Percentiles rank a stretch among this genome's conserved stretches.
phyloP scores from a whole-genome alignment of 2,888 invertebrate genomes.

The Baronia brevicornis region DNA sequence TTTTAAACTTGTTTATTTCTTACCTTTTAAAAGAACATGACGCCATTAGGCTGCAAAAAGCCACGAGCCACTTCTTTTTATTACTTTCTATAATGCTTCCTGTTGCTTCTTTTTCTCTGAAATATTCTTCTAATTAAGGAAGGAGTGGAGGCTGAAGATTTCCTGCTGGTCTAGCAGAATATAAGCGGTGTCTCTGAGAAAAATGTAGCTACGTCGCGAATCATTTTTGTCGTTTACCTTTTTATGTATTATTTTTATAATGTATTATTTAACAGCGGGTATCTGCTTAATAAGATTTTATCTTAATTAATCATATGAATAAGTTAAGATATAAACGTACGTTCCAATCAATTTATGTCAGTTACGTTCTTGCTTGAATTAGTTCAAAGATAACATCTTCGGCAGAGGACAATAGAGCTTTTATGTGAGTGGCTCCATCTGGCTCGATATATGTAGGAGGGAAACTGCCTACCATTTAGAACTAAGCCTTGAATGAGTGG shows the following conservation, averaged over 20 bases:
- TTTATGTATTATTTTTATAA: slow-evolving; percentile 1
- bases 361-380: slow-evolving; percentile 35
- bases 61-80: slow-evolving; percentile 54
- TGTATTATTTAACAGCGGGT: no score
- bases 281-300: no score
- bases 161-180: slow-evolving; percentile 65
- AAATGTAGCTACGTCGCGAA: slow-evolving; percentile 48
- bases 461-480: not conserved
- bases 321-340: slow-evolving; percentile 3
- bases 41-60: slow-evolving; percentile 51
- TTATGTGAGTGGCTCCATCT: slow-evolving; percentile 52
- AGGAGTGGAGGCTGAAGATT: slow-evolving; percentile 65
- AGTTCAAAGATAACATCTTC: slow-evolving; percentile 49
- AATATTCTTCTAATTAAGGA: slow-evolving; percentile 71
- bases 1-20: slow-evolving; percentile 38
- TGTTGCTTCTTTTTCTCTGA: slow-evolving; percentile 57
- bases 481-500: no score
- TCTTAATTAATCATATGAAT: no score
- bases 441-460: slow-evolving; percentile 19
- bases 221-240: slow-evolving; percentile 41
- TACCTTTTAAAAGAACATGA: slow-evolving; percentile 41
- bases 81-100: slow-evolving; percentile 54
- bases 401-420: slow-evolving; percentile 48
- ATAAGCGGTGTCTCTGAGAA: slow-evolving; percentile 54
- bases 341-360: slow-evolving; percentile 39